Conservation (phyloP, 2,888 invertebrate species). For the Liodrosophila aerea region DNA sequence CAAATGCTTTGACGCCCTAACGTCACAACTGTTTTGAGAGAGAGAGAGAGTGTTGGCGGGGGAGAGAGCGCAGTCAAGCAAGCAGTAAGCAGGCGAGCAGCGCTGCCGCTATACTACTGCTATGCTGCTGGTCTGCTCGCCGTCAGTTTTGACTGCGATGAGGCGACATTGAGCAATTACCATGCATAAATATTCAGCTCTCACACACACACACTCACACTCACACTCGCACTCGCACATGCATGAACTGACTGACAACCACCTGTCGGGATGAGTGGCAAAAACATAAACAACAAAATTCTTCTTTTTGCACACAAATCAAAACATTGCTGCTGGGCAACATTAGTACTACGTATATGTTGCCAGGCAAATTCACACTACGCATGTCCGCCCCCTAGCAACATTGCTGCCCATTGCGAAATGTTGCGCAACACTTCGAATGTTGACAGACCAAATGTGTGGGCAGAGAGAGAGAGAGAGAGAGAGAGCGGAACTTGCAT, state of each 20-base stretch:
- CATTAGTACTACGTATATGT: conserved; percentile 40
- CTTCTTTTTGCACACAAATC: conserved; percentile 30
- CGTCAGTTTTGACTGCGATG: conserved; percentile 32
- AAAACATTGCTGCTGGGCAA: conserved; percentile 34
- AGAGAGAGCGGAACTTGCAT: conserved; percentile 8
- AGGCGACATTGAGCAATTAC: conserved; percentile 76
- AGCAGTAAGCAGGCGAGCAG: neutral
- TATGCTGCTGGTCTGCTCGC: conserved; percentile 1
- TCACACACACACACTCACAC: conserved; percentile 21
- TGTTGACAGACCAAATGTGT: conserved; percentile 2
- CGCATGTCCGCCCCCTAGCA: conserved; percentile 2
- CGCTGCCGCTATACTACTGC: neutral
- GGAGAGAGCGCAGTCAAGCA: neutral
- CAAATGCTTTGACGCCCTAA: conserved; percentile 46
- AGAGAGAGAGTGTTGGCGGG: neutral
- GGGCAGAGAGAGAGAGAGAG: no score
- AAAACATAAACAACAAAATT: conserved; percentile 57
- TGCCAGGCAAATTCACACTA: conserved; percentile 36
- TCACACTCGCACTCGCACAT: conserved; percentile 16
- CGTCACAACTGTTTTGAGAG: no score
- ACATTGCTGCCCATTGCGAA: conserved; percentile 49
- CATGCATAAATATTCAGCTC: conserved; percentile 64
- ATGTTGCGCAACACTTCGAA: conserved; percentile 43
- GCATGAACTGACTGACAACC: conserved; percentile 35
- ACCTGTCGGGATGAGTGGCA: conserved; percentile 55